phyloP scores from a whole-genome alignment of 1,140 invertebrate genomes.

The Octopus sinensis region DNA sequence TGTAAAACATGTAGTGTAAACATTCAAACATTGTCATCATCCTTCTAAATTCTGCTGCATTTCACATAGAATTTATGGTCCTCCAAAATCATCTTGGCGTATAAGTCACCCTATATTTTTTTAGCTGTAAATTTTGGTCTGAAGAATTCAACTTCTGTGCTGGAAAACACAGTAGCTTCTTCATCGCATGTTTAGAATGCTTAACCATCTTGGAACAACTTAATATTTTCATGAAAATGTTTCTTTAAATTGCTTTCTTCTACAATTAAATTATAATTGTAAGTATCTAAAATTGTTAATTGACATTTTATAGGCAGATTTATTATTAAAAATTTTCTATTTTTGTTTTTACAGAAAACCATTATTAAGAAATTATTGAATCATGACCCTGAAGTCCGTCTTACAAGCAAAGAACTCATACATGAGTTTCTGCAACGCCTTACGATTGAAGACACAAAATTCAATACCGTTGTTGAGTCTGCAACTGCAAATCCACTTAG shows the following conservation, averaged over 20 bases:
- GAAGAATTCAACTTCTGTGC: too few species aligned
- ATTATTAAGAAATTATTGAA: constrained; percentile 74
- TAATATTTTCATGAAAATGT: background rate
- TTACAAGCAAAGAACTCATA: constrained; percentile 79
- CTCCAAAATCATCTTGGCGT: too few species aligned
- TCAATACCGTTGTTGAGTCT: constrained; percentile 74
- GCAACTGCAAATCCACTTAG: constrained; percentile 76
- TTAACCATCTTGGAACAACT: background rate
- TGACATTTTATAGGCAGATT: background rate
- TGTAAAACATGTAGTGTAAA: too few species aligned
- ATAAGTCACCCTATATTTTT: too few species aligned
- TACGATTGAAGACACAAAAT: constrained; percentile 73
- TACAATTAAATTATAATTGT: background rate
- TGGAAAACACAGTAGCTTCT: background rate
- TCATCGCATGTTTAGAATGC: background rate
- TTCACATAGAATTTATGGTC: too few species aligned
- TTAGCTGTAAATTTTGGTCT: too few species aligned
- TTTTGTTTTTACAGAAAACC: constrained; percentile 44
- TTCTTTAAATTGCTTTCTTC: background rate
- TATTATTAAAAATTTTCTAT: constrained; percentile 11
- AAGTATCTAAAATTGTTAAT: background rate
- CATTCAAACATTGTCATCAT: too few species aligned
- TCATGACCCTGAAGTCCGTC: constrained; percentile 77
- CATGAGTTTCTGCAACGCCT: constrained; percentile 74
- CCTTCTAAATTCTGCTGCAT: too few species aligned